Evolutionary conservation across 2,113 vertebrate genomes (phyloP).

Genomic region (Sisor rabdophorus): DNA sequence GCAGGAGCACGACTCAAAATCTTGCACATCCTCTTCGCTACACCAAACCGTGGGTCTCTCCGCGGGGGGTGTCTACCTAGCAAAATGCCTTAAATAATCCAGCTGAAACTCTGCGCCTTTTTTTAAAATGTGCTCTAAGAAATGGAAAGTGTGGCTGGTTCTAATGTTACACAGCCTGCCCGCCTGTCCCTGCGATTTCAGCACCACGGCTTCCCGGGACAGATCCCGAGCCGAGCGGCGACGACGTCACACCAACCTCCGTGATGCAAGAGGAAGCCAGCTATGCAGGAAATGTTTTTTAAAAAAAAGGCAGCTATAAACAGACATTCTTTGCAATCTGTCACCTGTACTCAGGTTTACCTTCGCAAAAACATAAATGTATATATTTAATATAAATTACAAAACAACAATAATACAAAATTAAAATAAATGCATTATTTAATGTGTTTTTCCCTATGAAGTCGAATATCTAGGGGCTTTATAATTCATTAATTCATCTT

Average conservation of each 20-base stretch:
- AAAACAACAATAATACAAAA: too few relatives aligned
- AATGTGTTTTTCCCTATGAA: too few relatives aligned
- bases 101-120: not conserved
- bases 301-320: too few relatives aligned
- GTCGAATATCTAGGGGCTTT: too few relatives aligned
- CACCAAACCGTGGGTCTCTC: not conserved
- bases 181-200: constrained; percentile 68
- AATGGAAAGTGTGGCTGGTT: constrained; percentile 49
- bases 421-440: too few relatives aligned
- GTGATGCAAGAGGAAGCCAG: constrained; percentile 64
- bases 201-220: constrained; percentile 74
- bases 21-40: not conserved
- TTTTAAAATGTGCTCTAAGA: constrained; percentile 3
- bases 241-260: constrained; percentile 67
- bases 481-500: too few relatives aligned
- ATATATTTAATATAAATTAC: too few relatives aligned
- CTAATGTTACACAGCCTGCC: constrained; percentile 59
- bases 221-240: constrained; percentile 65
- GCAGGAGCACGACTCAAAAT: constrained; percentile 15
- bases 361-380: not conserved
- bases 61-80: not conserved
- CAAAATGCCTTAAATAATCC: constrained; percentile 23
- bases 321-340: not conserved
- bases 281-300: not conserved
- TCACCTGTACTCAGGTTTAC: not conserved